Evolutionary conservation across 2,888 invertebrate species (phyloP).

Genomic region (Tuta absoluta): DNA sequence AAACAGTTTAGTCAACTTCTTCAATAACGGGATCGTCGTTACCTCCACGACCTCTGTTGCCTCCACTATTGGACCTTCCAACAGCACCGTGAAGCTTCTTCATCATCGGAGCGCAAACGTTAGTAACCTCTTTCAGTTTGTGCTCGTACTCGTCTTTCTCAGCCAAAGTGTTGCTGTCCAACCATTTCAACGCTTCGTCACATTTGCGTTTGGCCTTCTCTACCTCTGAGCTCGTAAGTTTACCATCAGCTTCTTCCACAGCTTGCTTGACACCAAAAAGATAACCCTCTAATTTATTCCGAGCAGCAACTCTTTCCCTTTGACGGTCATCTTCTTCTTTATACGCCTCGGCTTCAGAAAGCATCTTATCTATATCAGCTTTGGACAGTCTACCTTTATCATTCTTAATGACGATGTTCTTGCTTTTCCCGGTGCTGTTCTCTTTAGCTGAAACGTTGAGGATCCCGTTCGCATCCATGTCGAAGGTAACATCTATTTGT

Average conservation of each 20-base stretch:
- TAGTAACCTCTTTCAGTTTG: constrained; percentile 61
- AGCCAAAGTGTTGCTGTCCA: constrained; percentile 84
- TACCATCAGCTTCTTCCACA: constrained; percentile 80
- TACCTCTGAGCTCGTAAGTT: constrained; percentile 82
- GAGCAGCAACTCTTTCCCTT: constrained; percentile 83
- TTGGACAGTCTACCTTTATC: constrained; percentile 91
- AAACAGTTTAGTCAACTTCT: constrained; percentile 75
- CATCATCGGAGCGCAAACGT: constrained; percentile 80
- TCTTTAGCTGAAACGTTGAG: constrained; percentile 90
- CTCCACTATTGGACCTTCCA: constrained; percentile 35
- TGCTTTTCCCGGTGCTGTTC: constrained; percentile 83
- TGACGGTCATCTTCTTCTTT: constrained; percentile 86
- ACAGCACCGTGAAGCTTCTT: constrained; percentile 74
- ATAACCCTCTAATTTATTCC: constrained; percentile 87
- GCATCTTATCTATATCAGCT: constrained; percentile 91
- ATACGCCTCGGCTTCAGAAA: constrained; percentile 87
- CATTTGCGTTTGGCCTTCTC: constrained; percentile 72
- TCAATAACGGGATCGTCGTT: constrained; percentile 78
- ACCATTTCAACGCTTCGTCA: constrained; percentile 83
- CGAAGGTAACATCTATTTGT: constrained; percentile 86
- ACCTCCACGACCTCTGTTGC: constrained; percentile 21
- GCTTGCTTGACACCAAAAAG: constrained; percentile 85
- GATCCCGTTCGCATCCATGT: constrained; percentile 89
- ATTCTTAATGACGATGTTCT: constrained; percentile 90
- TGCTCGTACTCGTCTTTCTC: constrained; percentile 85